Percentiles rank a stretch among this genome's conserved stretches.
These are phyloP conservation scores for Eublepharis macularius DNA, from an alignment of 2,113 vertebrate species.

Conservation along the genomic window DNA sequence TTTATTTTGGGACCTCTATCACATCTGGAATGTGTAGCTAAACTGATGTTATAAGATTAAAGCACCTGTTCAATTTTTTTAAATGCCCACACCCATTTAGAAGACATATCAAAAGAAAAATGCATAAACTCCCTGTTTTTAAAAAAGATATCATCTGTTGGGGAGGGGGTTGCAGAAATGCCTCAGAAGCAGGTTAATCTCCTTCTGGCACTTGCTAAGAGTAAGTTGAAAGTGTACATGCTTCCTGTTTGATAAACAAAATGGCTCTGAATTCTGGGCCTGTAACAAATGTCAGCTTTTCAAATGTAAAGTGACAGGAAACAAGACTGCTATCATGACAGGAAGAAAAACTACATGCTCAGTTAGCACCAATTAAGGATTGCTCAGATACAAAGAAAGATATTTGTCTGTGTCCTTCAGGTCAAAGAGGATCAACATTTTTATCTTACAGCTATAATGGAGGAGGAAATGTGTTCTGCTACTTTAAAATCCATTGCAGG, in stretches of 20 bases:
- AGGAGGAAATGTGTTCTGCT: slow-evolving; percentile 4
- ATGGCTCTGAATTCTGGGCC: rapidly evolving
- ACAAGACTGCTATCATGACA: rapidly evolving
- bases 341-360: not conserved
- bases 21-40: not conserved
- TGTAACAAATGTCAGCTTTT: slow-evolving; percentile 5
- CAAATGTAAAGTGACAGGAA: rapidly evolving
- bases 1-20: not conserved
- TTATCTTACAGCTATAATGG: not conserved
- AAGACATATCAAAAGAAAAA: slow-evolving; percentile 7
- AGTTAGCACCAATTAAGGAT: rapidly evolving
- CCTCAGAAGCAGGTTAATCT: slow-evolving; percentile 12
- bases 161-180: too few species aligned
- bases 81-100: not conserved
- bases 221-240: not conserved
- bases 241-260: not conserved
- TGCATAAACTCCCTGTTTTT: not conserved
- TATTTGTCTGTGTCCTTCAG: not conserved
- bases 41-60: slow-evolving; percentile 11
- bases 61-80: not conserved
- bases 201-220: not conserved
- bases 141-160: too few species aligned
- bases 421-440: not conserved
- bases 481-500: slow-evolving; percentile 41
- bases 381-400: not conserved